Conservation (phyloP, 2,888 invertebrate genomes). For the Cremastobaeus sp. region DNA sequence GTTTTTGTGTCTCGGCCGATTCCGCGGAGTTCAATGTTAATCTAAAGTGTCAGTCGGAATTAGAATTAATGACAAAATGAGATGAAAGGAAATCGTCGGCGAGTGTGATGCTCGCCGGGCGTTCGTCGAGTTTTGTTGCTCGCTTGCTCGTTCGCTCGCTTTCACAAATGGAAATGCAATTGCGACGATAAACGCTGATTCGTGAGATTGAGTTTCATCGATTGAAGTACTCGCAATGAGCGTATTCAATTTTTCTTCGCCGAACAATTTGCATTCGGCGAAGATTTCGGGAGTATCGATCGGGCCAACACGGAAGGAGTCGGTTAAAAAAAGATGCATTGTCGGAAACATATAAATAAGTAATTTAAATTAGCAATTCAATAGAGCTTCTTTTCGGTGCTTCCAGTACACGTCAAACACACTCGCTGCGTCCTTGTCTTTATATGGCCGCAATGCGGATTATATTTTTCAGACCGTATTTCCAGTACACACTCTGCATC, state of each 20-base stretch:
- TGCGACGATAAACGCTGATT: constrained; percentile 17
- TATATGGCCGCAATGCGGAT: constrained; percentile 55
- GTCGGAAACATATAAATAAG: constrained; percentile 36
- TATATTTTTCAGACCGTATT: constrained; percentile 19
- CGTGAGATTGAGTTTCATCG: neutral
- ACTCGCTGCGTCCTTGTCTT: constrained; percentile 49
- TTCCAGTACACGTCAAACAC: constrained; percentile 38
- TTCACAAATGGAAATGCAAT: constrained; percentile 10
- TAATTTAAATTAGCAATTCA: constrained; percentile 50
- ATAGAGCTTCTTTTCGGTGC: constrained; percentile 31
- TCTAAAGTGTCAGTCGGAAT: constrained; percentile 48
- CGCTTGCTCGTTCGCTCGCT: neutral
- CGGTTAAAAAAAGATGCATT: neutral
- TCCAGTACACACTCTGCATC: too few species aligned
- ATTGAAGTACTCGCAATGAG: neutral
- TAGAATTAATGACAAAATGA: constrained; percentile 51
- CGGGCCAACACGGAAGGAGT: neutral
- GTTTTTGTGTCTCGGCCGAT: constrained; percentile 31
- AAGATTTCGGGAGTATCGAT: neutral
- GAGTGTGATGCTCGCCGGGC: too few species aligned
- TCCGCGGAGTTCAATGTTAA: constrained; percentile 32
- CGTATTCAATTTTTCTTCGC: neutral
- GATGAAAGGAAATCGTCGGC: constrained; percentile 38
- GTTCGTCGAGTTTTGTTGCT: constrained; percentile 3
- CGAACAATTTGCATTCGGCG: neutral